Percentiles rank a stretch among this genome's conserved stretches.
Conservation (phyloP, 1,140 invertebrate species). For the Temnothorax curvispinosus region DNA sequence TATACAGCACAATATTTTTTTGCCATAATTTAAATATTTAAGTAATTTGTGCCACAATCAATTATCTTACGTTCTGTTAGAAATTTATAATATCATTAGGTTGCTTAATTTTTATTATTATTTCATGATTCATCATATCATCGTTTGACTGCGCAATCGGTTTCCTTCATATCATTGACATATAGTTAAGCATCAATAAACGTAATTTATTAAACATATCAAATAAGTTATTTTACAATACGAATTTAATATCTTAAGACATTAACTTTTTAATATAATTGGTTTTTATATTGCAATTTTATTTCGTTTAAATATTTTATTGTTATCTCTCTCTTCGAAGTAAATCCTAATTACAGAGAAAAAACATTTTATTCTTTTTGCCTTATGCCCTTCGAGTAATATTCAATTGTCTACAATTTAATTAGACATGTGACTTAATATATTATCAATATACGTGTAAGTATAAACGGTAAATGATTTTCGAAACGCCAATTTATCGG, state of each 20-base stretch:
- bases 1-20: too few species aligned
- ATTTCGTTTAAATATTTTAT: background rate
- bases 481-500: conserved; percentile 7
- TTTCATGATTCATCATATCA: conserved; percentile 26
- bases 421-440: conserved; percentile 22
- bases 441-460: conserved; percentile 43
- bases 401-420: conserved; percentile 27
- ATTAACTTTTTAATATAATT: conserved; percentile 31
- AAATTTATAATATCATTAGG: conserved; percentile 1
- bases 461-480: conserved; percentile 20
- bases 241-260: conserved; percentile 42
- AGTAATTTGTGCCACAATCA: background rate
- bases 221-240: conserved; percentile 15
- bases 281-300: conserved; percentile 13
- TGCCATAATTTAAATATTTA: background rate
- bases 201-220: conserved; percentile 52
- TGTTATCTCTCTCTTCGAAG: background rate
- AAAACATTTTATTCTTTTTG: conserved; percentile 29
- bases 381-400: conserved; percentile 39
- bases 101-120: background rate
- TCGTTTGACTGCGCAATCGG: background rate
- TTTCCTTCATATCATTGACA: conserved; percentile 36
- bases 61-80: background rate
- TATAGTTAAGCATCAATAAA: conserved; percentile 21
- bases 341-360: conserved; percentile 21